phyloP scores from a whole-genome alignment of 1,140 invertebrate species.

The Kradibia gibbosae region DNA sequence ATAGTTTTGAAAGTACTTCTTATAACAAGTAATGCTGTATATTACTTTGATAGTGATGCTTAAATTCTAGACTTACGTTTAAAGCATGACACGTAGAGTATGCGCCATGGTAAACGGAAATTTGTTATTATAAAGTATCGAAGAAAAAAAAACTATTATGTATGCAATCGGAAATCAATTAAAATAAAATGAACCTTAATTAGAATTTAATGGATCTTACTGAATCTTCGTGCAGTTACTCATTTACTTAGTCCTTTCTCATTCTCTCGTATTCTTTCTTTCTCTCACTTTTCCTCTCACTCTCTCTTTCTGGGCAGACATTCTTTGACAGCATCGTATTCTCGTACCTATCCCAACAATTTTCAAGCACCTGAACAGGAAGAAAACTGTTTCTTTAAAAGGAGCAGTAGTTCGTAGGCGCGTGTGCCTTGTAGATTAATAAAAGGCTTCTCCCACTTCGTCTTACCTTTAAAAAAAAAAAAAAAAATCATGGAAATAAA shows the following conservation, averaged over 20 bases:
- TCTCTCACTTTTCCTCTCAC: background rate
- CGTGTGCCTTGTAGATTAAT: constrained; percentile 22
- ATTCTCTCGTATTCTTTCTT: too few relatives aligned
- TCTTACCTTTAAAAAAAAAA: constrained; percentile 8
- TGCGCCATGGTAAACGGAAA: background rate
- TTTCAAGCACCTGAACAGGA: background rate
- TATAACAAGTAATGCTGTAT: background rate
- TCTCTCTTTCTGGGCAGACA: background rate
- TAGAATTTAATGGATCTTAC: background rate
- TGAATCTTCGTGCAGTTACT: too few relatives aligned
- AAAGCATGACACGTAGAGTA: background rate
- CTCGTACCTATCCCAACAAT: background rate
- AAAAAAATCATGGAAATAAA: constrained; percentile 24
- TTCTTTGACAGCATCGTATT: background rate
- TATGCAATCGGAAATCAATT: background rate
- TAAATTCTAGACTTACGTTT: background rate
- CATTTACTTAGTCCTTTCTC: too few relatives aligned
- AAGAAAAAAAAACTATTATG: background rate
- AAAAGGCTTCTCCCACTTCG: constrained; percentile 28
- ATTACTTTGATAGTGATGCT: background rate
- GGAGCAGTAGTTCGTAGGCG: background rate
- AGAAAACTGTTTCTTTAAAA: constrained; percentile 1
- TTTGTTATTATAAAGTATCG: background rate
- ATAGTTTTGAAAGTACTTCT: background rate
- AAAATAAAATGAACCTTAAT: constrained; percentile 2